Evolutionary conservation across 2,113 vertebrate species (phyloP).

Genomic region (Elaphurus davidianus): DNA sequence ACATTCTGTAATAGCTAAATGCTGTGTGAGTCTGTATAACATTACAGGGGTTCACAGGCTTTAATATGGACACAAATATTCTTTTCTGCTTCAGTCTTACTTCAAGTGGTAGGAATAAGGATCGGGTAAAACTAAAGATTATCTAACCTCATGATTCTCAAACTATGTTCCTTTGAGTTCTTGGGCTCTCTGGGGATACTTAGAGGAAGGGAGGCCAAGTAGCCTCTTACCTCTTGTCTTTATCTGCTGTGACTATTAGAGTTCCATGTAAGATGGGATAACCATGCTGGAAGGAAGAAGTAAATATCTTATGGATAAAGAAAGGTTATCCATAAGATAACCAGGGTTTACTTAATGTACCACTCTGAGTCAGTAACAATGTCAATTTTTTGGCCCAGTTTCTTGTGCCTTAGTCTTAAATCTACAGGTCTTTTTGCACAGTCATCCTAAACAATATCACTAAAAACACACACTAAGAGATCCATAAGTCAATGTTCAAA

Average conservation of each 20-base stretch:
- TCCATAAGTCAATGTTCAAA: not conserved
- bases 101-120: not conserved
- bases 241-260: not conserved
- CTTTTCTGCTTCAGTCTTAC: not conserved
- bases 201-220: not conserved
- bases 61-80: not conserved
- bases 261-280: not conserved
- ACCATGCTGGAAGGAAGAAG: not conserved
- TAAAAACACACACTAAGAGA: not conserved
- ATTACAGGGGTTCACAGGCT: not conserved
- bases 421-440: not conserved
- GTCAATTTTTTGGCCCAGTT: not conserved
- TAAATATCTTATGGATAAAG: not conserved
- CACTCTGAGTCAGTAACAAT: not conserved
- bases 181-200: not conserved
- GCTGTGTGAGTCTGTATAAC: not conserved
- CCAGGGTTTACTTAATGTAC: not conserved
- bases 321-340: not conserved
- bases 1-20: not conserved
- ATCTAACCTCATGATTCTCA: conserved; percentile 1
- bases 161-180: not conserved
- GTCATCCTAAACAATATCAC: not conserved
- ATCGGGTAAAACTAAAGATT: not conserved
- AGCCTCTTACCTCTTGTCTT: not conserved
- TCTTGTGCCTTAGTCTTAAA: not conserved